These are phyloP conservation scores for Erinaceus europaeus DNA, from an alignment of 2,113 vertebrate genomes.

Conservation along the genomic window DNA sequence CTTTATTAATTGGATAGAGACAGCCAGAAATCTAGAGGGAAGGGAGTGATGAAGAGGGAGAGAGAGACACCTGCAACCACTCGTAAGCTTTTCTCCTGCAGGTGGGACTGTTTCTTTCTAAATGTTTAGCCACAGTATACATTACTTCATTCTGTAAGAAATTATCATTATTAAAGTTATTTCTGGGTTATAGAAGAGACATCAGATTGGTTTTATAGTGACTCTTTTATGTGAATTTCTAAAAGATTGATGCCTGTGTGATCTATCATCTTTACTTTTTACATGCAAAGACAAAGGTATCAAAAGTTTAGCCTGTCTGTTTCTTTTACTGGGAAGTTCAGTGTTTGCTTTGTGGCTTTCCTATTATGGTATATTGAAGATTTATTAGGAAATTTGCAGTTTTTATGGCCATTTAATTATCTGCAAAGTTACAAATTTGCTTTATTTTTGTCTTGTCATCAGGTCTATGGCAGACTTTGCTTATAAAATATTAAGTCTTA, in stretches of 20 bases:
- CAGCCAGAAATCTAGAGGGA: too few relatives aligned
- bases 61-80: too few relatives aligned
- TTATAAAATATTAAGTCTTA: slow-evolving; percentile 4
- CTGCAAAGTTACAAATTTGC: slow-evolving; percentile 7
- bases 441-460: slow-evolving; percentile 22
- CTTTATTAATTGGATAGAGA: too few relatives aligned
- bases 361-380: neutral
- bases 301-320: neutral
- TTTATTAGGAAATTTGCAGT: neutral
- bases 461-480: neutral
- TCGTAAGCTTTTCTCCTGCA: too few relatives aligned
- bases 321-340: neutral
- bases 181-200: neutral
- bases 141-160: too few relatives aligned
- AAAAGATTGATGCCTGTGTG: neutral
- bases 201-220: too few relatives aligned
- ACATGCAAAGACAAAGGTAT: neutral
- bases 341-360: slow-evolving; percentile 7
- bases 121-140: too few relatives aligned
- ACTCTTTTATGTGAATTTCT: slow-evolving; percentile 10
- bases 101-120: too few relatives aligned
- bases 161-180: neutral
- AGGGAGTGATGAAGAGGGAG: too few relatives aligned
- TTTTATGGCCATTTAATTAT: neutral
- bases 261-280: neutral